Evolutionary conservation across 1,140 invertebrate genomes (phyloP).

Genomic region (Drosophila tristis): DNA sequence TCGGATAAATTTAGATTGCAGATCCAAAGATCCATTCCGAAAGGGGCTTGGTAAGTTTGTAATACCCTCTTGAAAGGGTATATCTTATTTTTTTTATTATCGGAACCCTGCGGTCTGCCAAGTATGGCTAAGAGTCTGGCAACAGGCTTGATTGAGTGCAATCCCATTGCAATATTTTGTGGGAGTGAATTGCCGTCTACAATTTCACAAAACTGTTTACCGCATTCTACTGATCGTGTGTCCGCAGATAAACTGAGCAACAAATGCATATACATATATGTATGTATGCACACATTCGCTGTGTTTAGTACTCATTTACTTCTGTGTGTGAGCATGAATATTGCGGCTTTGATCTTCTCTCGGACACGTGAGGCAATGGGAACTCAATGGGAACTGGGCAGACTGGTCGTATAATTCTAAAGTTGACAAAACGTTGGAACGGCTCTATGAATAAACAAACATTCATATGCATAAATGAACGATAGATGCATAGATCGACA

Average conservation of each 20-base stretch:
- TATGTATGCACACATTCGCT: constrained; percentile 1
- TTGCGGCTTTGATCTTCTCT: constrained; percentile 21
- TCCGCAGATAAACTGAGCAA: constrained; percentile 36
- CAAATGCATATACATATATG: constrained; percentile 19
- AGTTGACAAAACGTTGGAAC: constrained; percentile 1
- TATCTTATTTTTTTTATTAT: too few species aligned
- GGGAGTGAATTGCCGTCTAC: constrained; percentile 42
- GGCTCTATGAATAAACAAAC: background rate
- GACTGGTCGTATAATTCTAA: constrained; percentile 7
- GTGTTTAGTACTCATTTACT: background rate
- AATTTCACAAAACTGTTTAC: constrained; percentile 65
- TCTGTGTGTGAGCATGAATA: constrained; percentile 11
- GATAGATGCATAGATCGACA: too few species aligned
- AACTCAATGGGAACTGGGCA: constrained; percentile 39
- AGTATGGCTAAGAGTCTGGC: constrained; percentile 21
- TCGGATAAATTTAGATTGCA: constrained; percentile 51
- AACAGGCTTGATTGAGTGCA: constrained; percentile 60
- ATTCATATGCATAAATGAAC: too few species aligned
- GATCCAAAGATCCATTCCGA: too few species aligned
- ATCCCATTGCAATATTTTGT: constrained; percentile 29
- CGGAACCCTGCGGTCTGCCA: constrained; percentile 34
- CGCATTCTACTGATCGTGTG: constrained; percentile 51
- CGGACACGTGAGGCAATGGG: constrained; percentile 42
- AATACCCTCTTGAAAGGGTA: too few species aligned
- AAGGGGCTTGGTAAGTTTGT: too few species aligned